A percentile compares a stretch with the other conserved stretches of the same genome.
These are phyloP conservation scores for Rhynchonycteris naso DNA, from an alignment of 2,797 vertebrate genomes.

Conservation along the genomic window DNA sequence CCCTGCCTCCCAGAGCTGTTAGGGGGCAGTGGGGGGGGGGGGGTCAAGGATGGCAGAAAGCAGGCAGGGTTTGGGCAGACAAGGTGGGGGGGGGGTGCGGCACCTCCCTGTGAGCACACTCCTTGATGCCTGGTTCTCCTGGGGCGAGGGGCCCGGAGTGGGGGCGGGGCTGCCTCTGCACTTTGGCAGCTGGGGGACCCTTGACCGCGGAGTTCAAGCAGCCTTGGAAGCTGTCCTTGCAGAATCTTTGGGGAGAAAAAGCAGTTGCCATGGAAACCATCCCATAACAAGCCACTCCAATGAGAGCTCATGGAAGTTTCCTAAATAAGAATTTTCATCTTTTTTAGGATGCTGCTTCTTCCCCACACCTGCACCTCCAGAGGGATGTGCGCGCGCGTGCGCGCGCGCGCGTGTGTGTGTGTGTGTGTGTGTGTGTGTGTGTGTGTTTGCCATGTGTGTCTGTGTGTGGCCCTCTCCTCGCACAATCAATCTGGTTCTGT, in stretches of 20 bases:
- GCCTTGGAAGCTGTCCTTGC: not conserved
- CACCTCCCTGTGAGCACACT: not conserved
- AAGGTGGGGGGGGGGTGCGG: no score
- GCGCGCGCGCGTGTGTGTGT: accelerated
- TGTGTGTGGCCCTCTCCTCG: not conserved
- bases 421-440: no score
- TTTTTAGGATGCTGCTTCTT: not conserved
- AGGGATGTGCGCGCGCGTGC: no score
- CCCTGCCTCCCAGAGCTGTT: not conserved
- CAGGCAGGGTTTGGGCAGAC: not conserved
- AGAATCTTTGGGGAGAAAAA: not conserved
- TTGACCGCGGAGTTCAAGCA: not conserved
- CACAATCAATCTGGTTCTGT: not conserved
- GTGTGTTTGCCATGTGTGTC: not conserved
- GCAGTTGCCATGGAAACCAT: constrained; percentile 50
- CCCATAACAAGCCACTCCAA: not conserved
- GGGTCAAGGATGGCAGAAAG: not conserved
- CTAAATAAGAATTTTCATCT: not conserved
- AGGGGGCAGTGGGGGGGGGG: not conserved
- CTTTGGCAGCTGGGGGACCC: not conserved
- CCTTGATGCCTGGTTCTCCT: not conserved
- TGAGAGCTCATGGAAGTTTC: not conserved
- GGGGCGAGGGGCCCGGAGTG: not conserved
- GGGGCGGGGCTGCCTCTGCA: not conserved
- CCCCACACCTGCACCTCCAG: not conserved